Base-by-base conservation (phyloP, 1,140 invertebrate genomes). In the Physella acuta region DNA sequence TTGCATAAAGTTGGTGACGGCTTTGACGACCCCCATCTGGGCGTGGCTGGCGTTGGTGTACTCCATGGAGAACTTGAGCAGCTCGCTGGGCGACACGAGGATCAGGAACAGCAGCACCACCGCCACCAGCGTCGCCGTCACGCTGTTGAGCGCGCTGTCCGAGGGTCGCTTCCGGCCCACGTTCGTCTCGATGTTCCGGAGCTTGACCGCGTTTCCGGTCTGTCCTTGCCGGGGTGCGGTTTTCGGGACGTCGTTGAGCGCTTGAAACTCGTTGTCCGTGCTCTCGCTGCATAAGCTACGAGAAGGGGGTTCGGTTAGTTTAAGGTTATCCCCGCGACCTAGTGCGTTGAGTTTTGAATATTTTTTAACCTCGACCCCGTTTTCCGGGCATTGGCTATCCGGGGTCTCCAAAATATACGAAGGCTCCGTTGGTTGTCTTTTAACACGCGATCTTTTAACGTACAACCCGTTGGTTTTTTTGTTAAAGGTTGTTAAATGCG, bases 1-100 rank as follows among this genome's bases (percentile, higher is more conserved):
- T 65, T 83, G 82, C 80, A 83, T 80, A 72, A 82, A 73, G 64
- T 84, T 84, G 30, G 82, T 83, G 8, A 83, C 76, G 56, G 75
- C 65, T 33, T 59, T 68, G 26, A 82, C 79, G 17, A 80, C 79
- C 31, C 76, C 61, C 61, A 68, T 63, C 17, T 72, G 72, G 65
- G 69, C 58, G 28, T 70, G 26, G 44, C 72, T 56, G 17, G 68
- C 33, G 1, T 8, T 39, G 30, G 58, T 69, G 61, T 71, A 68
- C 3, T 49, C 60, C 34, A 75, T 33, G 24, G 73, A 73, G 65
- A 82, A 82, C 67, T 81, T 82, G 36, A 83, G 69, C 17, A 84
- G 74, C 68, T 84, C 83, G 30, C 80, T 79, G 17, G 83, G 83
- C 3, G 79, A 79, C 1, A 84, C 82, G n/a, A 84, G 76, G 55